phyloP scores from a whole-genome alignment of 2,113 vertebrate genomes.

The Opisthocomus hoazin region DNA sequence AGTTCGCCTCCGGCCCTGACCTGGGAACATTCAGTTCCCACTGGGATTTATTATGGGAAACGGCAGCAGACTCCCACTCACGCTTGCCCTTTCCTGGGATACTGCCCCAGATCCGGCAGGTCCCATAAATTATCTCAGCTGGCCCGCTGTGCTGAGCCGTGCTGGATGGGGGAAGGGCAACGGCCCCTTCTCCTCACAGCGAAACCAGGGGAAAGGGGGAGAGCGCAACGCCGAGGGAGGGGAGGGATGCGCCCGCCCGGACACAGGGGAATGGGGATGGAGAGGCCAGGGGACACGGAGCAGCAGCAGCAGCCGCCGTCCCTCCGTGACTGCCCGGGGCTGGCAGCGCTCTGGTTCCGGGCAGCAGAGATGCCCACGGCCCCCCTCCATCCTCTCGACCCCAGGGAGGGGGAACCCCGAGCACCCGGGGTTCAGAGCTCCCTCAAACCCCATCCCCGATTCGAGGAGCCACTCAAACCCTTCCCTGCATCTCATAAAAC shows the following conservation, averaged over 20 bases:
- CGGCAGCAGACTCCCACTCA: background rate
- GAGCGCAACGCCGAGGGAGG: fast-evolving
- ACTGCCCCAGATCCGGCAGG: background rate
- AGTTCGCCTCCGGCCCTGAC: background rate
- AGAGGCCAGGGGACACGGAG: fast-evolving
- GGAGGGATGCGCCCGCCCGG: background rate
- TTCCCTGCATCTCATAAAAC: background rate
- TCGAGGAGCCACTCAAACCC: background rate
- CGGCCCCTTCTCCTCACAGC: background rate
- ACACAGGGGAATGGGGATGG: background rate
- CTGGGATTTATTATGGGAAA: constrained; percentile 28
- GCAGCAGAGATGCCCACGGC: background rate
- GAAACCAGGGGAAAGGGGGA: background rate
- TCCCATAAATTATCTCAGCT: background rate
- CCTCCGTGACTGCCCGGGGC: background rate
- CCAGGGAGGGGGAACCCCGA: background rate
- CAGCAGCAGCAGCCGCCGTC: fast-evolving
- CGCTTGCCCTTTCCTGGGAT: background rate
- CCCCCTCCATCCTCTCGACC: fast-evolving
- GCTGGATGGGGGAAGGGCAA: background rate
- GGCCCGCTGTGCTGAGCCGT: background rate
- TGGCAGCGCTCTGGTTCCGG: background rate
- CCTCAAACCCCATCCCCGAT: background rate
- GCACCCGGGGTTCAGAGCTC: background rate
- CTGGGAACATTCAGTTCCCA: constrained; percentile 47